phyloP scores from a whole-genome alignment of 2,888 invertebrate species.

The Nomada fabriciana region DNA sequence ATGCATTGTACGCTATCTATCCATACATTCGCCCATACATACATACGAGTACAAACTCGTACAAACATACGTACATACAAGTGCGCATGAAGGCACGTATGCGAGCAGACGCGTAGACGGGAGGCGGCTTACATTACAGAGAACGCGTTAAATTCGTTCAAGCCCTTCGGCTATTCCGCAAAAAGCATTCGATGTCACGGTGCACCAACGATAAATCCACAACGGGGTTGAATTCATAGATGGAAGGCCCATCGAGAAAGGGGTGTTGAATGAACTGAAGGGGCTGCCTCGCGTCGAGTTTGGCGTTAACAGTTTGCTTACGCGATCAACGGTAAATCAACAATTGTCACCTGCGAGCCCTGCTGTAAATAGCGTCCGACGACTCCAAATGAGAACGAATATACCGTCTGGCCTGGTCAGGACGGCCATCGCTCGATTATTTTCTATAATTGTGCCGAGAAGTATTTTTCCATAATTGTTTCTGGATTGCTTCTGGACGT shows the following conservation, averaged over 20 bases:
- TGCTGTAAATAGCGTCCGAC: background rate
- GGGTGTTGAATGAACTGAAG: background rate
- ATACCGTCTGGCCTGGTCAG: too few relatives aligned
- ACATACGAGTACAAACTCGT: background rate
- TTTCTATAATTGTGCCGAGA: too few relatives aligned
- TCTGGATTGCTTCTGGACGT: too few relatives aligned
- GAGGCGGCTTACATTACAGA: background rate
- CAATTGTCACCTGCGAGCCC: background rate
- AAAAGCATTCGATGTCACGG: slow-evolving; percentile 5
- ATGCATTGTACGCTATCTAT: too few relatives aligned
- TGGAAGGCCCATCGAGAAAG: background rate
- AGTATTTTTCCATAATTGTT: too few relatives aligned
- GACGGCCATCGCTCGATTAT: too few relatives aligned
- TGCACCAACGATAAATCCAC: slow-evolving; percentile 1
- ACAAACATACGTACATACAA: background rate
- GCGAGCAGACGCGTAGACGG: background rate
- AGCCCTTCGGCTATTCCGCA: background rate
- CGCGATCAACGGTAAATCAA: slow-evolving; percentile 8
- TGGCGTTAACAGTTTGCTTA: slow-evolving; percentile 1
- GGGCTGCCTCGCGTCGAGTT: background rate
- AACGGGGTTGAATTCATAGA: background rate
- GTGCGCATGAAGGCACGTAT: background rate
- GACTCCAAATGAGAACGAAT: background rate
- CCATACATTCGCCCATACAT: too few relatives aligned
- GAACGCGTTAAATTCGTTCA: background rate